Evolutionary conservation across 2,797 vertebrate species (phyloP).

Genomic region (Lophius americanus): DNA sequence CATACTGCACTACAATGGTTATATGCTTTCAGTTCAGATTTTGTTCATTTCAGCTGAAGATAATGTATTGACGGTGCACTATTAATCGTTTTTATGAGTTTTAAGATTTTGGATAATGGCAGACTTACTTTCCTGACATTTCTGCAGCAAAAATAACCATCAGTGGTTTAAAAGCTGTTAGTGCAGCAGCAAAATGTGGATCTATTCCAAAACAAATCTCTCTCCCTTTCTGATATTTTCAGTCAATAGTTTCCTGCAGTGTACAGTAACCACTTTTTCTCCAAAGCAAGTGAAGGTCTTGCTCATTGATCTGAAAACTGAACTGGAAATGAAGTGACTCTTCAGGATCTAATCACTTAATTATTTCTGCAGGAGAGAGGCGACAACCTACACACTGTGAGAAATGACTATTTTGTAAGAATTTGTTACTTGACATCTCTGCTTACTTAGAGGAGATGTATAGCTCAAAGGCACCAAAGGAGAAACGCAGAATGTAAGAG

Average conservation of each 20-base stretch:
- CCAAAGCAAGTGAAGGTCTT: conserved; percentile 12
- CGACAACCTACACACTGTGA: background rate
- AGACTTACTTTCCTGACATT: background rate
- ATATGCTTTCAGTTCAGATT: too few relatives aligned
- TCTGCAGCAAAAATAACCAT: conserved; percentile 8
- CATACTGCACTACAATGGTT: too few relatives aligned
- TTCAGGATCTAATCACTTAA: conserved; percentile 12
- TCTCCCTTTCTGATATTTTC: background rate
- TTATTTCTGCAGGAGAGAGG: background rate
- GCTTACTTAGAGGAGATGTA: conserved; percentile 1
- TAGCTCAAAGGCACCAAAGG: conserved; percentile 5
- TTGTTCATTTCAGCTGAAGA: background rate
- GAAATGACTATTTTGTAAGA: too few relatives aligned
- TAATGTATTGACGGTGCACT: background rate
- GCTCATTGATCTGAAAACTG: conserved; percentile 31
- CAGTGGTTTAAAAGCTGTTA: background rate
- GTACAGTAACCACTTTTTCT: conserved; percentile 21
- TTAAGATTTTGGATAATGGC: background rate
- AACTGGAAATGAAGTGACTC: conserved; percentile 26
- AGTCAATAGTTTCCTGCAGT: conserved; percentile 17
- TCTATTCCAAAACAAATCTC: conserved; percentile 14
- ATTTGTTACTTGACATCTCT: background rate
- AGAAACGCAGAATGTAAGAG: conserved; percentile 3
- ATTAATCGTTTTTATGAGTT: background rate
- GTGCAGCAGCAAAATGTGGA: background rate